Evolutionary conservation across 2,888 invertebrate species (phyloP).

Genomic region (Pandemis corylana): DNA sequence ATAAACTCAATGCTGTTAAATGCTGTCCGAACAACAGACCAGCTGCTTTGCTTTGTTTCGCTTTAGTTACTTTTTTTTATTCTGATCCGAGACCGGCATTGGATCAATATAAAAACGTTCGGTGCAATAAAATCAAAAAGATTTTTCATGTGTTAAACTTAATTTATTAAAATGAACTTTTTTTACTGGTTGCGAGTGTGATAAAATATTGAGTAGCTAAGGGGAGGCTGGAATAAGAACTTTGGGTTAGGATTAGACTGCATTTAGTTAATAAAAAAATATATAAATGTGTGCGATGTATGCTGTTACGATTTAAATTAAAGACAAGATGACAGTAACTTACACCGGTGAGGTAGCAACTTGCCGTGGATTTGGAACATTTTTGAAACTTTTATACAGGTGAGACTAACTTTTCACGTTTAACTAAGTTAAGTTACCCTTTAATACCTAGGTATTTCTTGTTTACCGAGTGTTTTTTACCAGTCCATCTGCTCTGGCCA

Average conservation of each 20-base stretch:
- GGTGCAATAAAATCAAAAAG: conserved; percentile 10
- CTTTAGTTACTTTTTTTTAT: neutral
- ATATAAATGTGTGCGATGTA: neutral
- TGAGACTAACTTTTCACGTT: conserved; percentile 65
- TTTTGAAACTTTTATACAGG: conserved; percentile 93
- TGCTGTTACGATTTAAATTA: neutral
- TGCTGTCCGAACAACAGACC: conserved; percentile 20
- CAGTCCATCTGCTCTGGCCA: too few relatives aligned
- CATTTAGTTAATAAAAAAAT: neutral
- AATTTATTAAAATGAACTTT: neutral
- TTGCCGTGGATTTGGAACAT: conserved; percentile 94
- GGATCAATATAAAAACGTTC: neutral
- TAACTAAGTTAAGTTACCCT: neutral
- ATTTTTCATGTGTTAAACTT: conserved; percentile 18
- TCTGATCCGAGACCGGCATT: neutral
- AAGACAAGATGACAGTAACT: conserved; percentile 90
- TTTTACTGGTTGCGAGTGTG: neutral
- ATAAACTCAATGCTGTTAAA: neutral
- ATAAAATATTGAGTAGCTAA: neutral
- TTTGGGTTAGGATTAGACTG: neutral
- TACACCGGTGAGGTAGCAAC: conserved; percentile 95
- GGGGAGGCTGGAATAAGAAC: neutral
- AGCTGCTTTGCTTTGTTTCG: conserved; percentile 1
- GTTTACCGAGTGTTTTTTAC: too few relatives aligned
- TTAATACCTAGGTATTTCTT: too few relatives aligned